Conservation (phyloP, 2,113 vertebrate species). For the Atrichornis clamosus region DNA sequence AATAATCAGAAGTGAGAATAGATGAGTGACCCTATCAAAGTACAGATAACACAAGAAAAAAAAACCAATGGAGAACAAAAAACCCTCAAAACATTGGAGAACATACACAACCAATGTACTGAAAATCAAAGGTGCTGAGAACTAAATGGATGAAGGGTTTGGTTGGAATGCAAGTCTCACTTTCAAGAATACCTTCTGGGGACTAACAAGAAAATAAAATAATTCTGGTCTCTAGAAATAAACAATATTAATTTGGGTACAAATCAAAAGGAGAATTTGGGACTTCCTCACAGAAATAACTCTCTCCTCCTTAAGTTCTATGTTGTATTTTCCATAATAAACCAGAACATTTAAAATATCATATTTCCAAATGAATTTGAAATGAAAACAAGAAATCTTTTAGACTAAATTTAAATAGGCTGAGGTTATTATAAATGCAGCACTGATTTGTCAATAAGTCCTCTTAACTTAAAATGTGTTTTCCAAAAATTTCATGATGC, state of each 20-base stretch:
- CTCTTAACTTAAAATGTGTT: background rate
- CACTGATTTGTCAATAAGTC: background rate
- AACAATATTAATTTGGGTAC: background rate
- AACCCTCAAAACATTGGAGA: background rate
- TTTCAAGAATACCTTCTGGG: background rate
- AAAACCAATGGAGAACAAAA: background rate
- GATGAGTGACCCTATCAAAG: background rate
- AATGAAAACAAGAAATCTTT: background rate
- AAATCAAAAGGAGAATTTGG: background rate
- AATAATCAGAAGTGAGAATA: background rate
- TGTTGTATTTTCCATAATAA: background rate
- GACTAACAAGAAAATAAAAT: background rate
- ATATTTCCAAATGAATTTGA: background rate
- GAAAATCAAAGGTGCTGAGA: background rate
- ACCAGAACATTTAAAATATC: background rate
- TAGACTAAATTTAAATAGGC: background rate
- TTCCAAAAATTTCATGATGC: background rate
- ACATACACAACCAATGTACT: background rate
- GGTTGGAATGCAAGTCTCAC: background rate
- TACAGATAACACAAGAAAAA: background rate
- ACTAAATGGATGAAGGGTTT: background rate
- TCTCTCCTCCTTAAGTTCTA: background rate
- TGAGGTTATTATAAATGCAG: background rate
- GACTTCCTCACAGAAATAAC: background rate
- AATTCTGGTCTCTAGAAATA: background rate